These are phyloP conservation scores for Terebella lapidaria DNA, from an alignment of 2,888 invertebrate genomes.

Conservation along the genomic window DNA sequence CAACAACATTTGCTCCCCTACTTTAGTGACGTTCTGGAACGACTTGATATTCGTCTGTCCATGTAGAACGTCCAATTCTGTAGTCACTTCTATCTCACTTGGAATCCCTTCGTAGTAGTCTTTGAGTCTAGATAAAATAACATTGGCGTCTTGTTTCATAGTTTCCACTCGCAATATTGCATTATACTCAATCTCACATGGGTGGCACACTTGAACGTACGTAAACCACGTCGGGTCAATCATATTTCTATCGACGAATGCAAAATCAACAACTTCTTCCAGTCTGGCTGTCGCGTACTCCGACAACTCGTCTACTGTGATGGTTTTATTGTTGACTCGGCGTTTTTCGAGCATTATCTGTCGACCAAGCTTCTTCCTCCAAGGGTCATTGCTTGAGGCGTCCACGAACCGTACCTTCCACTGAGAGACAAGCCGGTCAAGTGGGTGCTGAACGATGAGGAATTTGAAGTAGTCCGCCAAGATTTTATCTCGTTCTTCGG, in stretches of 20 bases:
- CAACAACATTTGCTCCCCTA: neutral
- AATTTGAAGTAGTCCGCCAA: neutral
- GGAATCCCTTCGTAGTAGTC: too few relatives aligned
- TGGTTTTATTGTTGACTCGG: neutral
- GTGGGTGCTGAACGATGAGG: neutral
- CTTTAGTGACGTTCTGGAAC: neutral
- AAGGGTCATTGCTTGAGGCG: neutral
- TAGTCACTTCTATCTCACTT: too few relatives aligned
- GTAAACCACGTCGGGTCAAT: neutral
- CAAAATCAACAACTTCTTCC: neutral
- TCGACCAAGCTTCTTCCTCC: neutral
- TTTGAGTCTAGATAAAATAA: too few relatives aligned
- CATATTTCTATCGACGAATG: neutral
- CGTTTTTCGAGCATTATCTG: neutral
- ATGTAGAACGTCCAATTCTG: too few relatives aligned
- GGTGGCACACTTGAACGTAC: neutral
- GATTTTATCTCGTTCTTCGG: neutral
- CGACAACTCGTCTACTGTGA: too few relatives aligned
- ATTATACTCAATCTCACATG: neutral
- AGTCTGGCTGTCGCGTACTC: too few relatives aligned
- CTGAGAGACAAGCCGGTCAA: neutral
- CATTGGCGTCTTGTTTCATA: neutral
- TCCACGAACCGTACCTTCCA: neutral
- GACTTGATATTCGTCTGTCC: too few relatives aligned
- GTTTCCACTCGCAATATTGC: neutral